These are phyloP conservation scores for Aurelia sp. DNA, from an alignment of 30 jellyfish, hydroid and myxozoan species.

Conservation along the genomic window DNA sequence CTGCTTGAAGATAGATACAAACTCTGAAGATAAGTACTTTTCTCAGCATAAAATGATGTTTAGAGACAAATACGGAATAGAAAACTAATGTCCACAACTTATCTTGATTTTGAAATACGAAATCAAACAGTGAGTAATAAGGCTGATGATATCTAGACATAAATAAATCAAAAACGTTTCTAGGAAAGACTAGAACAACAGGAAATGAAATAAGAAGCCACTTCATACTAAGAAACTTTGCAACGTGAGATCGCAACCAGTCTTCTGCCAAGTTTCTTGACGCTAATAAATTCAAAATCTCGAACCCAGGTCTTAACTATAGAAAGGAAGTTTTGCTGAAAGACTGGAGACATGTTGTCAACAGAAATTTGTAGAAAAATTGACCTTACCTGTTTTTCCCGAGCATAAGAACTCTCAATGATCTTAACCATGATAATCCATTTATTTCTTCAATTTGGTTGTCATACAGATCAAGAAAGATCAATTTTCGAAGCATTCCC, in stretches of 20 bases:
- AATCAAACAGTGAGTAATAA: neutral
- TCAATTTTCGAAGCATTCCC: constrained; percentile 66
- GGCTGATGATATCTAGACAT: neutral
- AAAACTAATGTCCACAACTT: no score
- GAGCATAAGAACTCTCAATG: constrained; percentile 86
- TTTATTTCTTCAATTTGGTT: constrained; percentile 82
- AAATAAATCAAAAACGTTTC: neutral
- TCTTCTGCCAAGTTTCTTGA: neutral
- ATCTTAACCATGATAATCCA: constrained; percentile 76
- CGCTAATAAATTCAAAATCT: neutral
- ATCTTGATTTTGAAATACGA: no score
- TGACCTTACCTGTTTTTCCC: constrained; percentile 82
- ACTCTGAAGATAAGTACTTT: no score
- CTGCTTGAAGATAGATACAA: no score
- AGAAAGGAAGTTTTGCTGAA: neutral
- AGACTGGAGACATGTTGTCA: neutral
- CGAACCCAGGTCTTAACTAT: neutral
- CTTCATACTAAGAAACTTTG: neutral
- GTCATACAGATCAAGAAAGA: constrained; percentile 90
- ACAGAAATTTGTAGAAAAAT: neutral
- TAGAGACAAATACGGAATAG: no score
- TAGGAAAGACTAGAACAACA: neutral
- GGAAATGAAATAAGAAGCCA: neutral
- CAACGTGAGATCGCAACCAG: no score
- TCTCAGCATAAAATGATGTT: no score